Evolutionary conservation across 1,140 invertebrate genomes (phyloP).

Genomic region (Scylla paramamosain): DNA sequence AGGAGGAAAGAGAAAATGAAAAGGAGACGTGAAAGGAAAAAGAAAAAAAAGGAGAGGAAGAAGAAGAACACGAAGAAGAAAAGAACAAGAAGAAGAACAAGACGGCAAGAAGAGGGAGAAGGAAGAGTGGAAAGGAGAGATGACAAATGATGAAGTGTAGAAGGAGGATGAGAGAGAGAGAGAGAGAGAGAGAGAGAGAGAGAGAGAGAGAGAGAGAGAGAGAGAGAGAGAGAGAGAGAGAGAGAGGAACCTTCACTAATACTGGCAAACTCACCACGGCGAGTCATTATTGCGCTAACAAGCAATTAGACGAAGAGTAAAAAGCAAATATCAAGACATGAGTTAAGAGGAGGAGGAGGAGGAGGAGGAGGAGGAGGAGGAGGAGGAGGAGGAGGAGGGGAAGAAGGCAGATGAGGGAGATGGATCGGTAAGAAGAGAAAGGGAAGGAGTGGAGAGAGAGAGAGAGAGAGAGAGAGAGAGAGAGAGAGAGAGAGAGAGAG

Average conservation of each 20-base stretch:
- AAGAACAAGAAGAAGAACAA: too few relatives aligned
- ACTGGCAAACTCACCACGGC: too few relatives aligned
- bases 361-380: neutral
- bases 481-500: neutral
- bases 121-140: too few relatives aligned
- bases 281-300: neutral
- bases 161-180: neutral
- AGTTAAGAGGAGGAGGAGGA: too few relatives aligned
- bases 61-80: too few relatives aligned
- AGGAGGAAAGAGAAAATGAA: too few relatives aligned
- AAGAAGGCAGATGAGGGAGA: neutral
- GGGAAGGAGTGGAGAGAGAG: neutral
- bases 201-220: neutral
- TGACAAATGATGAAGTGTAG: too few relatives aligned
- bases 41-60: too few relatives aligned
- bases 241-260: neutral
- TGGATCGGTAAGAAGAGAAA: neutral
- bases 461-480: neutral
- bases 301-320: neutral
- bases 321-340: neutral
- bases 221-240: neutral
- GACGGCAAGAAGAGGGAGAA: too few relatives aligned
- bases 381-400: neutral
- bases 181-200: neutral
- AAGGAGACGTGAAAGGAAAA: too few relatives aligned